Percentiles rank a stretch among this genome's conserved stretches.
Conservation (phyloP, 1,140 invertebrate species). For the Euwallacea similis region DNA sequence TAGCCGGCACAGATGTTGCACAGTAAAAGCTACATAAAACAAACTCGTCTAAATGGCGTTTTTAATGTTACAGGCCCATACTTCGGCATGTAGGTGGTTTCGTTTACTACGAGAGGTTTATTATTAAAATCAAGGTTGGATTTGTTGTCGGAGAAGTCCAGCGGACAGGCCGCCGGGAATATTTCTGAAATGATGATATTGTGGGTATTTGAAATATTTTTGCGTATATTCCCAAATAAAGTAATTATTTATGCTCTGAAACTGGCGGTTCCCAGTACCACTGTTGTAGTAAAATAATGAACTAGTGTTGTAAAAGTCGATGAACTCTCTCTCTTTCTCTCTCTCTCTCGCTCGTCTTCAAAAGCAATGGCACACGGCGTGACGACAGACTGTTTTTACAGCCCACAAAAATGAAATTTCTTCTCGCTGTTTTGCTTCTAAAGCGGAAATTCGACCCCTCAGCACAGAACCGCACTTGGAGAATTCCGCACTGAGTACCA, state of each 20-base stretch:
- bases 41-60: not conserved
- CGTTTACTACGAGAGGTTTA: constrained; percentile 11
- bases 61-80: constrained; percentile 10
- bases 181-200: not conserved
- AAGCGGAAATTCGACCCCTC: not conserved
- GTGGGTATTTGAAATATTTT: not conserved
- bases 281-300: not conserved
- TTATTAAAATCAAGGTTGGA: constrained; percentile 11
- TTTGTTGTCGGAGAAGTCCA: constrained; percentile 4
- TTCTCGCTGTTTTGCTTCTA: not conserved
- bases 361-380: not conserved
- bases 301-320: not conserved
- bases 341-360: not conserved
- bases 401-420: not conserved
- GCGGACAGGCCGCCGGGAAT: not conserved
- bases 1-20: constrained; percentile 15
- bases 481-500: no score
- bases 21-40: constrained; percentile 10
- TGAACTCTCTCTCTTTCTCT: not conserved
- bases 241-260: no score
- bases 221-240: no score
- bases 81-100: constrained; percentile 11
- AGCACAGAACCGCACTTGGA: no score
- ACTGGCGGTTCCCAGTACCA: not conserved
- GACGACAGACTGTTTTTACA: constrained; percentile 5